These are phyloP conservation scores for Ptychodera flava DNA, from an alignment of 35 echinoderm and acorn worm species.

Conservation along the genomic window DNA sequence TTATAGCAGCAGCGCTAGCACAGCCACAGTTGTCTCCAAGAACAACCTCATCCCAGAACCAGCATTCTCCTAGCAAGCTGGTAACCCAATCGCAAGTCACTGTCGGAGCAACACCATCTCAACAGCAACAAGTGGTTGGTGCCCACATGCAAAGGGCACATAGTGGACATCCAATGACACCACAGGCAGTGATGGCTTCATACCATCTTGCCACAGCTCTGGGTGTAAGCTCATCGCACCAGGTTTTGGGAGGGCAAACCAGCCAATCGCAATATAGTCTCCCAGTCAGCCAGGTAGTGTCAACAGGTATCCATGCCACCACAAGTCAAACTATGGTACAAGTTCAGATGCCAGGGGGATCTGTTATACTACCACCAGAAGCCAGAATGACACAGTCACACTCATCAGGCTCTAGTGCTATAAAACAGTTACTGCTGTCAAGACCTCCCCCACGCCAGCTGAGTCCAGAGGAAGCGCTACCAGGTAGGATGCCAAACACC, in stretches of 20 bases:
- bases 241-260: background rate
- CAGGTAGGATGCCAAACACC: conserved; percentile 2
- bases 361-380: background rate
- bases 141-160: too few species aligned
- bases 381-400: background rate
- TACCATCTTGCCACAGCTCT: background rate
- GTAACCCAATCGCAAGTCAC: background rate
- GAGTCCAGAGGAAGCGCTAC: background rate
- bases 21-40: background rate
- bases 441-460: conserved; percentile 31
- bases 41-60: background rate
- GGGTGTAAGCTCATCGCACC: background rate
- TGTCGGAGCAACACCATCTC: background rate
- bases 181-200: too few species aligned
- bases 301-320: background rate
- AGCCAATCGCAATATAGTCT: background rate
- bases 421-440: conserved; percentile 65
- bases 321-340: background rate
- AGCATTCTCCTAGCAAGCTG: background rate
- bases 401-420: conserved; percentile 26
- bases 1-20: background rate
- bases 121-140: too few species aligned
- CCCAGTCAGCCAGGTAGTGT: too few species aligned
- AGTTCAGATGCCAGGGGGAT: background rate
- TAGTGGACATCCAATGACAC: too few species aligned